These are phyloP conservation scores for Ammodytes marinus DNA, from an alignment of 2,113 vertebrate species.

Conservation along the genomic window DNA sequence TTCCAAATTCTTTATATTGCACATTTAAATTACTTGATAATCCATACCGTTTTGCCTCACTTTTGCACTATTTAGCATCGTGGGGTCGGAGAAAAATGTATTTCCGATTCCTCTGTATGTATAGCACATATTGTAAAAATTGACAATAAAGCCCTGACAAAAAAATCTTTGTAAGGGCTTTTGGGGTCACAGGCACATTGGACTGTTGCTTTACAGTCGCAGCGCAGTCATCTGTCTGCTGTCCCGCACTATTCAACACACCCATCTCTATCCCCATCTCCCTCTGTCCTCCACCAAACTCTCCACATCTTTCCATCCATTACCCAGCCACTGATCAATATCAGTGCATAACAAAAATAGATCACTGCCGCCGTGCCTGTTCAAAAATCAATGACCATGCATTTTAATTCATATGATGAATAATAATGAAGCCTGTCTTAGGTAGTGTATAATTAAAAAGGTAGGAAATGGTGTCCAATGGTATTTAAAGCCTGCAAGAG, in stretches of 20 bases:
- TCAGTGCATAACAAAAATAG: constrained; percentile 17
- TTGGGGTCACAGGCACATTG: neutral
- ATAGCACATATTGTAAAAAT: too few relatives aligned
- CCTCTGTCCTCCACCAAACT: neutral
- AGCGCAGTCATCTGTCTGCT: neutral
- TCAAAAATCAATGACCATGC: constrained; percentile 7
- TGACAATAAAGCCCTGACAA: too few relatives aligned
- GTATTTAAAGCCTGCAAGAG: constrained; percentile 6
- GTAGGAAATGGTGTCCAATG: neutral
- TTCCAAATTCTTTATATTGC: too few relatives aligned
- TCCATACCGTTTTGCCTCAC: too few relatives aligned
- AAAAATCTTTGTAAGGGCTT: neutral
- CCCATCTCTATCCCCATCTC: neutral
- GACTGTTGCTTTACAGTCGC: neutral
- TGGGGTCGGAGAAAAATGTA: too few relatives aligned
- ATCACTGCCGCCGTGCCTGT: constrained; percentile 8
- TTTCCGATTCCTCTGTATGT: too few relatives aligned
- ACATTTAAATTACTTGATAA: too few relatives aligned
- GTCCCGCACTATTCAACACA: neutral
- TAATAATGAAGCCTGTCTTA: neutral
- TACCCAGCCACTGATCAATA: constrained; percentile 47
- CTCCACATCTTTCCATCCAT: constrained; percentile 5
- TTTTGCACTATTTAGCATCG: too few relatives aligned
- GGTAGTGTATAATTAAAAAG: neutral
- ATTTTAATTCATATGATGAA: constrained; percentile 6